phyloP scores from a whole-genome alignment of 2,888 invertebrate species.

The Synergus laeviventris region DNA sequence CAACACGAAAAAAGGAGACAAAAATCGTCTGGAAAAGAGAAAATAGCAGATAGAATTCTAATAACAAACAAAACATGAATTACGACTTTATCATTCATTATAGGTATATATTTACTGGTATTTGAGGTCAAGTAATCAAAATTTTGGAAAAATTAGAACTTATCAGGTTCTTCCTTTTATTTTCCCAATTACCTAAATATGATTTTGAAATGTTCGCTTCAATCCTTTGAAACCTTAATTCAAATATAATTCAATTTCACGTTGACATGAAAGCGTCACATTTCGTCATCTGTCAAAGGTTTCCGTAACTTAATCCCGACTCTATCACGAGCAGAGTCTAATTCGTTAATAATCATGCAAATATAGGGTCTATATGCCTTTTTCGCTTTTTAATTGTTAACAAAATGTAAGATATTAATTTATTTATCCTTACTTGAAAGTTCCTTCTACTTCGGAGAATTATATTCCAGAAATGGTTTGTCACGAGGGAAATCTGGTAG shows the following conservation, averaged over 20 bases:
- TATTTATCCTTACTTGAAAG: not conserved
- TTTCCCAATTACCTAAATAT: too few species aligned
- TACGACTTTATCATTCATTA: too few species aligned
- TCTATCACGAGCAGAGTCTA: not conserved
- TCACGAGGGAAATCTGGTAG: too few species aligned
- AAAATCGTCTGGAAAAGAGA: not conserved
- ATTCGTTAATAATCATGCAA: not conserved
- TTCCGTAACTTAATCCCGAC: constrained; percentile 1
- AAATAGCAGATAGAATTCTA: not conserved
- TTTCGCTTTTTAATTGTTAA: not conserved
- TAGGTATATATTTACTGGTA: too few species aligned
- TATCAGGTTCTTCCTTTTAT: not conserved
- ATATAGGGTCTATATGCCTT: not conserved
- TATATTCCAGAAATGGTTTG: too few species aligned
- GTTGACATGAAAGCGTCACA: not conserved
- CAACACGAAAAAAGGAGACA: not conserved
- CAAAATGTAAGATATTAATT: not conserved
- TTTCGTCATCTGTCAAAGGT: constrained; percentile 11
- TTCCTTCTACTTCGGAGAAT: too few species aligned
- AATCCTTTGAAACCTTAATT: not conserved
- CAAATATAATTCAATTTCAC: not conserved
- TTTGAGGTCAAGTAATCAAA: too few species aligned
- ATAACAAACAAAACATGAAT: not conserved
- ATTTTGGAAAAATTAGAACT: too few species aligned
- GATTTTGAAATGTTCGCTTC: not conserved